These are phyloP conservation scores for Pachyramphus minor DNA, from an alignment of 2,113 vertebrate genomes.

Conservation along the genomic window DNA sequence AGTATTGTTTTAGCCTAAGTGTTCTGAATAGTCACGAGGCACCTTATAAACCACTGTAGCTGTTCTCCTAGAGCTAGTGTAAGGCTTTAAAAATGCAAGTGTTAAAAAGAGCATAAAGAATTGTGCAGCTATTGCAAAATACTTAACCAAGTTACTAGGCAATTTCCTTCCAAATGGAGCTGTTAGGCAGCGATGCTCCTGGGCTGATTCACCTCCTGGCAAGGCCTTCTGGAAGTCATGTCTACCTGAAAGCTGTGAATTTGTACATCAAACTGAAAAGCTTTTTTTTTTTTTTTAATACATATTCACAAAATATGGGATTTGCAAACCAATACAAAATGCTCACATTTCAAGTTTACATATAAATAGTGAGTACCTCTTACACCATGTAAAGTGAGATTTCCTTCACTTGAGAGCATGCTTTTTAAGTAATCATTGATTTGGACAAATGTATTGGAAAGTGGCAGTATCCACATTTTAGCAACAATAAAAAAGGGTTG, in stretches of 20 bases:
- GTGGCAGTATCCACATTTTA: not conserved
- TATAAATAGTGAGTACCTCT: not conserved
- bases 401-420: not conserved
- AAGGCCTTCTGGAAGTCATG: not conserved
- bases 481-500: not conserved
- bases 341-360: not conserved
- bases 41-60: not conserved
- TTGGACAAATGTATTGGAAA: not conserved
- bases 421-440: not conserved
- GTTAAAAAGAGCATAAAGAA: conserved; percentile 35
- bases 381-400: not conserved
- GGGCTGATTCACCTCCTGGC: not conserved
- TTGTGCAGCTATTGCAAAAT: conserved; percentile 23
- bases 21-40: not conserved
- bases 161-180: not conserved
- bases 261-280: not conserved
- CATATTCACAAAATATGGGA: not conserved
- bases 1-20: not conserved
- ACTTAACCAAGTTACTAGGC: not conserved
- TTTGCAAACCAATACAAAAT: not conserved
- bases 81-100: conserved; percentile 44
- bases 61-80: not conserved
- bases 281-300: not conserved
- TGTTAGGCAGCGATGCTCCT: not conserved
- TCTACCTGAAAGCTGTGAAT: not conserved